phyloP scores from a whole-genome alignment of 2,888 invertebrate genomes.

The Lycaena phlaeas region DNA sequence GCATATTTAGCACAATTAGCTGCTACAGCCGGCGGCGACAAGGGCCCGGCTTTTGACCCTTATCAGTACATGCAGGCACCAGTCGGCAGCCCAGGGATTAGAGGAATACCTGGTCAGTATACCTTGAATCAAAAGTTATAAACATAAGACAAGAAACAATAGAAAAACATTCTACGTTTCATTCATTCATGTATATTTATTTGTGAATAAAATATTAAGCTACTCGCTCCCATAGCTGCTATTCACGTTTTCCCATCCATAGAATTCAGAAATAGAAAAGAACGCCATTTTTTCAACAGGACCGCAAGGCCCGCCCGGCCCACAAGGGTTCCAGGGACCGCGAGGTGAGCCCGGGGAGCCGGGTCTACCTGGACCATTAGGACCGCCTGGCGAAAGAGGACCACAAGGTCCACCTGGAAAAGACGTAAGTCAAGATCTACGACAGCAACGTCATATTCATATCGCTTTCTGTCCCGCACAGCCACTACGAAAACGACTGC shows the following conservation, averaged over 20 bases:
- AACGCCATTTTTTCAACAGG: constrained; percentile 35
- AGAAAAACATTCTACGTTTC: too few relatives aligned
- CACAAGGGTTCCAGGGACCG: constrained; percentile 87
- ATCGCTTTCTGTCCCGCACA: too few relatives aligned
- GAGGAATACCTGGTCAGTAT: constrained; percentile 82
- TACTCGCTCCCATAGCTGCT: too few relatives aligned
- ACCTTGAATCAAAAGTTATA: too few relatives aligned
- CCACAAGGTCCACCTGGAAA: constrained; percentile 81
- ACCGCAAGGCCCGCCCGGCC: constrained; percentile 67
- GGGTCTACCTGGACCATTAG: constrained; percentile 77
- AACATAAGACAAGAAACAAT: too few relatives aligned
- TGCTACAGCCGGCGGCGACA: constrained; percentile 80
- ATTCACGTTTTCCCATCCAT: too few relatives aligned
- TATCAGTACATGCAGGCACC: constrained; percentile 86
- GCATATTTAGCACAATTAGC: constrained; percentile 84
- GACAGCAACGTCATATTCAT: too few relatives aligned
- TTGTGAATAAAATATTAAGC: too few relatives aligned
- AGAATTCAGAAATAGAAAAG: too few relatives aligned
- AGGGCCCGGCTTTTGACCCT: constrained; percentile 80
- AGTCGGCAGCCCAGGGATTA: constrained; percentile 84
- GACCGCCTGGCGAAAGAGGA: constrained; percentile 79
- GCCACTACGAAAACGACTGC: too few relatives aligned
- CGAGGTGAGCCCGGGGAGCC: constrained; percentile 86
- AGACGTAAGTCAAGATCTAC: constrained; percentile 82
- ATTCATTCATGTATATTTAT: too few relatives aligned